Evolutionary conservation across 2,888 invertebrate genomes (phyloP).

Genomic region (Siphlonurus alternatus): DNA sequence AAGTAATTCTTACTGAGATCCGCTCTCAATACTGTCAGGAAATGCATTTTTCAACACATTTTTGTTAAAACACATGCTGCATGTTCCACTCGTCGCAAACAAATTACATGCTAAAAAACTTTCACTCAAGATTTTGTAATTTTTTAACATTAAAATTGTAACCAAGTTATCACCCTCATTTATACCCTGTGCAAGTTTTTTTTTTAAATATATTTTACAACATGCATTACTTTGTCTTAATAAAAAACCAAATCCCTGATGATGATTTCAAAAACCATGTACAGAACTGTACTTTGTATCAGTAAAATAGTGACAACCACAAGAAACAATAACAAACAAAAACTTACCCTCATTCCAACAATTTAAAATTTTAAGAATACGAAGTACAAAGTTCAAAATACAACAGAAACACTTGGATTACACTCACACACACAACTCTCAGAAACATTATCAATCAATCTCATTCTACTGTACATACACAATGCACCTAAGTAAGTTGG

Average conservation of each 20-base stretch:
- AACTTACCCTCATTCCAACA: conserved; percentile 8
- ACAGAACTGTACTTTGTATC: conserved; percentile 1
- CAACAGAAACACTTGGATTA: conserved; percentile 15
- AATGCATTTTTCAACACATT: conserved; percentile 9
- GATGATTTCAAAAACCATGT: conserved; percentile 3
- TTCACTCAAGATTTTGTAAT: conserved; percentile 8
- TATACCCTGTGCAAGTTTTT: conserved; percentile 16
- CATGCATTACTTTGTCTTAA: conserved; percentile 8
- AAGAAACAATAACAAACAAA: conserved; percentile 11
- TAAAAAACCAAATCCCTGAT: conserved; percentile 6
- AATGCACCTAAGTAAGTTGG: conserved; percentile 9
- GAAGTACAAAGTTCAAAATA: conserved; percentile 15
- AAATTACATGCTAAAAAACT: conserved; percentile 5
- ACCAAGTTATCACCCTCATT: conserved; percentile 14
- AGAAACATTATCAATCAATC: conserved; percentile 7
- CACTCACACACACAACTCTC: conserved; percentile 12
- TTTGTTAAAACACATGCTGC: background rate
- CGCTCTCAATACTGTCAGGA: conserved; percentile 9
- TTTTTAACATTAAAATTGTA: conserved; percentile 10
- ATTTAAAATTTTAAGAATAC: conserved; percentile 11
- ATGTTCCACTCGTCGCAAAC: conserved; percentile 5
- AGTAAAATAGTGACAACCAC: conserved; percentile 4
- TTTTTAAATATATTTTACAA: conserved; percentile 11
- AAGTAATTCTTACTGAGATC: conserved; percentile 8
- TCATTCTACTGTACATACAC: conserved; percentile 10